Percentiles rank a stretch among this genome's conserved stretches.
phyloP scores from a whole-genome alignment of 2,888 invertebrate genomes.

The Caenorhabditis doughertyi region DNA sequence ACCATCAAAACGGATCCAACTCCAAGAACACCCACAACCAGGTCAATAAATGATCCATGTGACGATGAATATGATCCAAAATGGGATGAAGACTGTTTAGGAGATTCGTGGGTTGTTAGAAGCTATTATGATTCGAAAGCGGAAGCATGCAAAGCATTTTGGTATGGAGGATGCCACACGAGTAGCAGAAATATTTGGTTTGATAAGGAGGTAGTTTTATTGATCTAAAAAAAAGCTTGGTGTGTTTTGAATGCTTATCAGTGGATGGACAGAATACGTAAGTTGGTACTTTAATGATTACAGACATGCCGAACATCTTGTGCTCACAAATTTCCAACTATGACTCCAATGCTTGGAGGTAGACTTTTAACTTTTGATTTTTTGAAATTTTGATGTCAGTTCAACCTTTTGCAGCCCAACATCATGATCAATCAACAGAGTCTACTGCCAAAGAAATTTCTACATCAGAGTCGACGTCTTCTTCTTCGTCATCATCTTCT shows the following conservation, averaged over 20 bases:
- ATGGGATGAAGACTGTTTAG: slow-evolving; percentile 71
- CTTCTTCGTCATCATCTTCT: slow-evolving; percentile 14
- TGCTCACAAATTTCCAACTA: slow-evolving; percentile 61
- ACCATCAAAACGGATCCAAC: slow-evolving; percentile 5
- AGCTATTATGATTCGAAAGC: slow-evolving; percentile 58
- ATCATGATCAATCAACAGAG: neutral
- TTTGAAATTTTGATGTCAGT: neutral
- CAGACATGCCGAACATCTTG: slow-evolving; percentile 57
- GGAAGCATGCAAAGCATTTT: slow-evolving; percentile 67
- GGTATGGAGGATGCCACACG: slow-evolving; percentile 75
- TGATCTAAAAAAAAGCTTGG: neutral
- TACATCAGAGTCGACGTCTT: neutral
- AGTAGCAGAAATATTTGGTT: slow-evolving; percentile 71
- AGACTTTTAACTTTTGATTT: neutral
- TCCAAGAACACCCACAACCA: slow-evolving; percentile 23
- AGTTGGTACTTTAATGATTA: neutral
- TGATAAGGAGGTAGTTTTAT: slow-evolving; percentile 60
- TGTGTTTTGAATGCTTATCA: neutral
- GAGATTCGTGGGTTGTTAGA: slow-evolving; percentile 68
- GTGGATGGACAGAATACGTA: neutral
- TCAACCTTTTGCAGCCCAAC: neutral
- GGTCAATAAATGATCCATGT: slow-evolving; percentile 67
- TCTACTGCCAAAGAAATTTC: neutral
- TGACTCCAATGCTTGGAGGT: slow-evolving; percentile 18
- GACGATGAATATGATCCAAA: slow-evolving; percentile 71